Evolutionary conservation across 2,888 invertebrate species (phyloP).

Genomic region (Eustalomyia histrio): DNA sequence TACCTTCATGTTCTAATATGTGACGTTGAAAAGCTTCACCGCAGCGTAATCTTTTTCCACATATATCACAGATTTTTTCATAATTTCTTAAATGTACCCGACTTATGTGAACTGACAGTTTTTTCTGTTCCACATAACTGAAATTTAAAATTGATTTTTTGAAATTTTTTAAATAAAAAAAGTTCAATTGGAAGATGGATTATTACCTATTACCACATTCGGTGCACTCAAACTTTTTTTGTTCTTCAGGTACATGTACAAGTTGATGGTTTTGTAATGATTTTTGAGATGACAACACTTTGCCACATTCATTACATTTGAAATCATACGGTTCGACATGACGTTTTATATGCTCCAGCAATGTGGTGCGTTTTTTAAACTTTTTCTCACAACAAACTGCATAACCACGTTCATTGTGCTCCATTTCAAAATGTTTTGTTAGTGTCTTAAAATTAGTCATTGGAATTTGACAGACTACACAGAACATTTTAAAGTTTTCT

Average conservation of each 20-base stretch:
- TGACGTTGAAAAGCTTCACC: slow-evolving; percentile 73
- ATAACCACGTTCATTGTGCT: slow-evolving; percentile 68
- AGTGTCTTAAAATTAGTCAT: background rate
- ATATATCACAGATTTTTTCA: slow-evolving; percentile 76
- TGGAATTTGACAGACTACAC: background rate
- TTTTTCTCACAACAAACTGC: slow-evolving; percentile 77
- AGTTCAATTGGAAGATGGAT: slow-evolving; percentile 29
- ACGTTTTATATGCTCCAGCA: slow-evolving; percentile 75
- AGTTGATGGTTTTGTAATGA: slow-evolving; percentile 45
- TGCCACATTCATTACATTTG: slow-evolving; percentile 69
- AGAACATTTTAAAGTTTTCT: slow-evolving; percentile 14
- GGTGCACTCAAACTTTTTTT: slow-evolving; percentile 75
- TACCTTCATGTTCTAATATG: slow-evolving; percentile 74
- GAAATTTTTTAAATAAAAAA: background rate
- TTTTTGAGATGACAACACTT: slow-evolving; percentile 31
- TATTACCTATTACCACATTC: slow-evolving; percentile 76
- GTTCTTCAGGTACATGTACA: slow-evolving; percentile 76
- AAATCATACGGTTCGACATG: slow-evolving; percentile 78
- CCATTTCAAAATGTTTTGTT: background rate
- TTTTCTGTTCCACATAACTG: slow-evolving; percentile 70
- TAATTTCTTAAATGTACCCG: slow-evolving; percentile 71
- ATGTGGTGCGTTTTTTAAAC: slow-evolving; percentile 72
- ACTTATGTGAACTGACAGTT: slow-evolving; percentile 40
- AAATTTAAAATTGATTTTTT: slow-evolving; percentile 66
- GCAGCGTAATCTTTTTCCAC: slow-evolving; percentile 75